These are phyloP conservation scores for Masnerella sp. DNA, from an alignment of 2,888 invertebrate genomes.

Conservation along the genomic window DNA sequence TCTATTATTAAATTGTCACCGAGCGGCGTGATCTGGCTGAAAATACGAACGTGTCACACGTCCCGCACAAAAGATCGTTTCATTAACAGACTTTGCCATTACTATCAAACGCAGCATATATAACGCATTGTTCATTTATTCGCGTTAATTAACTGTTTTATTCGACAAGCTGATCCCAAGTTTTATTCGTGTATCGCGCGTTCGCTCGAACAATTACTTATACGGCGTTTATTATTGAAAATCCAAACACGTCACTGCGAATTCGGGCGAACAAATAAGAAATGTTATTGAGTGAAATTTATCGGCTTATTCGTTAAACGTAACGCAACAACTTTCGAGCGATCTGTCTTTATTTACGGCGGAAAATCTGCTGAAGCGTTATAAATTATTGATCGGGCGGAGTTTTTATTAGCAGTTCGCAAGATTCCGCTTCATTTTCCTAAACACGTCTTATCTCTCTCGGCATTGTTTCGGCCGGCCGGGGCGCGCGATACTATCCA, in stretches of 20 bases:
- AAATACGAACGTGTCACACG: conserved; percentile 40
- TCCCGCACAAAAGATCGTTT: conserved; percentile 37
- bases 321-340: neutral
- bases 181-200: too few species aligned
- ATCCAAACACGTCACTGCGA: too few species aligned
- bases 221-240: too few species aligned
- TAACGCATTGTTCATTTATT: neutral
- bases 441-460: conserved; percentile 44
- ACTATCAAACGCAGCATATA: neutral
- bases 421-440: conserved; percentile 46
- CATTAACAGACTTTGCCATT: conserved; percentile 29
- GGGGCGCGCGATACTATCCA: conserved; percentile 46
- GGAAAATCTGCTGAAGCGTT: conserved; percentile 33
- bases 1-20: conserved; percentile 59
- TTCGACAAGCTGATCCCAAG: too few species aligned
- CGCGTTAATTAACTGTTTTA: too few species aligned
- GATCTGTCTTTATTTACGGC: conserved; percentile 19
- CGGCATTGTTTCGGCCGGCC: conserved; percentile 43
- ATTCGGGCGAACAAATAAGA: too few species aligned
- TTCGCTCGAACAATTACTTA: too few species aligned
- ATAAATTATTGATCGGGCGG: conserved; percentile 35
- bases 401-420: conserved; percentile 34
- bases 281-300: too few species aligned
- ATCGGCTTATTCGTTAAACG: neutral
- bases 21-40: conserved; percentile 42